These are phyloP conservation scores for Desmodus rotundus DNA, from an alignment of 2,113 vertebrate species.

Conservation along the genomic window DNA sequence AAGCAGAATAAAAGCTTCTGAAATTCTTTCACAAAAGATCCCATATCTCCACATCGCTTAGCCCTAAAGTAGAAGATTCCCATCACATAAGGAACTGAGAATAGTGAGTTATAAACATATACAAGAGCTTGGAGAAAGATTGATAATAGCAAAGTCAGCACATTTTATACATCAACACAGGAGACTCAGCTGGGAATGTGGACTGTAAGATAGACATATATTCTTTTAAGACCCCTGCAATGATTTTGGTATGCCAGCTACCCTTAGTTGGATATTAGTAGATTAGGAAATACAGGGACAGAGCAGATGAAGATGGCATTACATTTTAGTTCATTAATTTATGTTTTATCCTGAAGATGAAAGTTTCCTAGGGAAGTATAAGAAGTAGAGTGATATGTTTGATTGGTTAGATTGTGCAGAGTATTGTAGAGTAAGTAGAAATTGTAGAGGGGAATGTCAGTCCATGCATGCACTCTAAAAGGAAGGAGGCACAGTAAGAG, in stretches of 20 bases:
- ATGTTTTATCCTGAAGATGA: not conserved
- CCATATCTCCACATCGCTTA: not conserved
- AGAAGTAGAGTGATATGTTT: not conserved
- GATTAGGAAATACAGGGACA: not conserved
- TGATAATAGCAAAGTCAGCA: not conserved
- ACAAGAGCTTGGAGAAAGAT: not conserved
- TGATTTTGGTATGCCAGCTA: not conserved
- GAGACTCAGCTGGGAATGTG: not conserved
- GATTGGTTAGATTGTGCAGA: not conserved
- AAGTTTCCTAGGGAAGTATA: not conserved
- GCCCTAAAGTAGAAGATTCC: not conserved
- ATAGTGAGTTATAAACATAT: not conserved
- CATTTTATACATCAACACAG: not conserved
- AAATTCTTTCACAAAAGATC: not conserved
- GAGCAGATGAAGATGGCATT: not conserved
- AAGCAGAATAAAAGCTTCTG: not conserved
- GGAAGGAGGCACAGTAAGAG: not conserved
- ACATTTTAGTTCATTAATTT: not conserved
- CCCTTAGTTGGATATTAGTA: not conserved
- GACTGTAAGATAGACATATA: not conserved
- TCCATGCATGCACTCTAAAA: not conserved
- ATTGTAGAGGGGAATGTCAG: not conserved
- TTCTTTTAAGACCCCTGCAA: not conserved
- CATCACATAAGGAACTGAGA: not conserved
- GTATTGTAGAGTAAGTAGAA: not conserved